A percentile compares a stretch with the other conserved stretches of the same genome.
These are phyloP conservation scores for Cephalopholis sonnerati DNA, from an alignment of 2,113 vertebrate species.

Conservation along the genomic window DNA sequence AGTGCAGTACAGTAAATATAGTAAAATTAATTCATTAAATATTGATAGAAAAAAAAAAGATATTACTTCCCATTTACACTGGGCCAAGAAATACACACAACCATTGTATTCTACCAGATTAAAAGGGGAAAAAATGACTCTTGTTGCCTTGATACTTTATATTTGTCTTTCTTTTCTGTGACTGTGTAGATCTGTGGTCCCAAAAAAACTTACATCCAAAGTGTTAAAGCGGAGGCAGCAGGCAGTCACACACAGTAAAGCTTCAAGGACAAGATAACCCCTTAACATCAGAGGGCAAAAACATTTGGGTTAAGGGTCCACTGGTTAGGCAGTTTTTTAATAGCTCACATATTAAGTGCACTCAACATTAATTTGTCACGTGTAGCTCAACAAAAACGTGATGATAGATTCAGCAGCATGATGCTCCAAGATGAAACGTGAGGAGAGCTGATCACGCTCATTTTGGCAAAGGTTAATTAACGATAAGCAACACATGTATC, in stretches of 20 bases:
- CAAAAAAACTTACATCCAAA: background rate
- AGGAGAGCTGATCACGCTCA: conserved; percentile 8
- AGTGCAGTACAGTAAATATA: background rate
- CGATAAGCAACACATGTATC: conserved; percentile 36
- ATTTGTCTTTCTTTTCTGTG: background rate
- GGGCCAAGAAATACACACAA: background rate
- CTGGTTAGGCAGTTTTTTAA: conserved; percentile 7
- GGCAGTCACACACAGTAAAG: background rate
- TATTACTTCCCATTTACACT: background rate
- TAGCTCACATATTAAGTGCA: conserved; percentile 27
- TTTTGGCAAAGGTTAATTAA: conserved; percentile 42
- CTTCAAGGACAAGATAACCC: background rate
- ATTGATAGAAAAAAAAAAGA: background rate
- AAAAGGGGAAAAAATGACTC: background rate
- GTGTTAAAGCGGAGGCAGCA: background rate
- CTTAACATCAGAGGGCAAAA: background rate
- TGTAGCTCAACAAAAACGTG: conserved; percentile 28
- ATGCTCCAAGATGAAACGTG: conserved; percentile 50
- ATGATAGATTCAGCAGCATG: conserved; percentile 12
- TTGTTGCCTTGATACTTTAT: background rate
- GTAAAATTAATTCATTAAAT: background rate
- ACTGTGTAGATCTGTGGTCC: background rate
- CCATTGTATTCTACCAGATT: no score
- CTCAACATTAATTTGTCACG: conserved; percentile 20
- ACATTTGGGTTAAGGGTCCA: background rate